Evolutionary conservation across 2,888 invertebrate genomes (phyloP).

Genomic region (Volucella inflata): DNA sequence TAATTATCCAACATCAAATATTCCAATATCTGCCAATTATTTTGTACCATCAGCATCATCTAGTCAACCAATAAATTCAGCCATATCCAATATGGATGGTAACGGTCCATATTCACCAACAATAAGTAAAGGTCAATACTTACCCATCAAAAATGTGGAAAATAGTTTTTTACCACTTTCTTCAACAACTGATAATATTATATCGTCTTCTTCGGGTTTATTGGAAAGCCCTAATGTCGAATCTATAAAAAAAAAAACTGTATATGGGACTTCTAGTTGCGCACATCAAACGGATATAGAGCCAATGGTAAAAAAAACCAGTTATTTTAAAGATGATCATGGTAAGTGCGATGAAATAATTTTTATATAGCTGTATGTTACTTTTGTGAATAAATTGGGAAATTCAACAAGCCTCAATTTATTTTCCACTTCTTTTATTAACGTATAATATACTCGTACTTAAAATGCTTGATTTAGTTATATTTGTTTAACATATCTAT

Average conservation of each 20-base stretch:
- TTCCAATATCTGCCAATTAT: constrained; percentile 77
- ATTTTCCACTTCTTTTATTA: too few species aligned
- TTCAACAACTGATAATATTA: constrained; percentile 59
- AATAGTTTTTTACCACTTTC: constrained; percentile 71
- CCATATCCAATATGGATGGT: constrained; percentile 72
- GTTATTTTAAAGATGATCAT: constrained; percentile 77
- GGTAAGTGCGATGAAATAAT: constrained; percentile 76
- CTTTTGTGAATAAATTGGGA: too few species aligned
- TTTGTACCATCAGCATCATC: constrained; percentile 80
- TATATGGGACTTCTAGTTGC: constrained; percentile 31
- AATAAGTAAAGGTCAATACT: constrained; percentile 62
- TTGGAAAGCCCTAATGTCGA: constrained; percentile 31
- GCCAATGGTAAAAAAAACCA: constrained; percentile 69
- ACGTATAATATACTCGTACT: too few species aligned
- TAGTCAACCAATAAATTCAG: constrained; percentile 80
- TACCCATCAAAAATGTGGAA: constrained; percentile 69
- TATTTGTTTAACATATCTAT: too few species aligned
- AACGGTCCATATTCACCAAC: constrained; percentile 43
- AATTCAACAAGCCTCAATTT: too few species aligned
- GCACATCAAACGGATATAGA: constrained; percentile 22
- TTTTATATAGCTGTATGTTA: too few species aligned
- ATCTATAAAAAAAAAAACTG: constrained; percentile 47
- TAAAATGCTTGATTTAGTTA: too few species aligned
- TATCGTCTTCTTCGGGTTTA: constrained; percentile 27
- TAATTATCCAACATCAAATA: constrained; percentile 75